Evolutionary conservation across 2,888 invertebrate species (phyloP), one percentile per base, ranked within the genome.

Genomic region (Dryococelus australis): DNA sequence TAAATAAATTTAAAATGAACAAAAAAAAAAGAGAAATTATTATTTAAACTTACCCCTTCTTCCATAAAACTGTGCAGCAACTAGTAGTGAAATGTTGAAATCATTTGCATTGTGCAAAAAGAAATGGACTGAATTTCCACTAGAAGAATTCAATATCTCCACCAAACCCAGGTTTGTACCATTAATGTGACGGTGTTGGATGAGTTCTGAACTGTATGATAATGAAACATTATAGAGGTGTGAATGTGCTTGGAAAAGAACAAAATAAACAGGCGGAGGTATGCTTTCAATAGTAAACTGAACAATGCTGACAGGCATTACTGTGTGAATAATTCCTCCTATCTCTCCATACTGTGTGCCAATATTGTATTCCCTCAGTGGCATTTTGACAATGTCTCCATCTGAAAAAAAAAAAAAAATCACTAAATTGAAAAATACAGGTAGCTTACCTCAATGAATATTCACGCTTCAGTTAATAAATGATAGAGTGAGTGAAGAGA

Each of bases 161-260:
- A 93, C 91, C 85, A 96, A 91, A 13, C 96, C 96, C 81, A 96
- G 89, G 91, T 96, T 95, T 0, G 94, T 94, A 0, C 96, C 96
- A 24, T 90, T 93, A 4, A 95, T 92, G 88, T 90, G 91, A 24
- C 91, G 92, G n/a, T 92, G 91, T 0, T 89, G 89, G 24, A 88
- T 90, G 43, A 91, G 89, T 0, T 90, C 91, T 86, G 91, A 91
- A 88, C 93, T 91, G 88, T 93, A 94, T 43, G 94, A 94, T 78
- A 96, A 90, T 0, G 94, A 93, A 0, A 96, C 91, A 91, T 95
- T 94, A 88, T 93, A 91, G 24, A 94, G 89, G 89, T 94, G 94
- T 85, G 94, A 93, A 91, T 96, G 96, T 8, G 94, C 94, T 94
- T 96, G 96, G 80, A 95, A 92, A 87, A 96, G 91, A 27, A 95